Base-by-base conservation (phyloP, 2,797 vertebrate species). In the Rhinogobio ventralis region DNA sequence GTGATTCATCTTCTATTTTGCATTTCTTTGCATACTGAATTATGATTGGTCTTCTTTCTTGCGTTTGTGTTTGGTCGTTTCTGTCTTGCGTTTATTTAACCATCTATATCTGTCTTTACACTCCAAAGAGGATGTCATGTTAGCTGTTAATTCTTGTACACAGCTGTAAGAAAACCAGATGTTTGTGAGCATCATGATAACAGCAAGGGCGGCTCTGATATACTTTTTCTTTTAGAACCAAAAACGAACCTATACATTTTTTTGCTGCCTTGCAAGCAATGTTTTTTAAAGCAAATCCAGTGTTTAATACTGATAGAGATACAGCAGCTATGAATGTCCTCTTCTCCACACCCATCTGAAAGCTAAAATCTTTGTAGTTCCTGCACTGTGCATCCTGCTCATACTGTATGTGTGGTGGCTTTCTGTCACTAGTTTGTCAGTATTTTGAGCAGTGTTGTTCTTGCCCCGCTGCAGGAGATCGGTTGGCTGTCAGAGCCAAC, bases 401-500 rank as follows among this genome's bases (percentile, higher is more conserved):
- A 55, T 62, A 39, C 42, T 79, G 39, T 79, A 66, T 84, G 85
- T 42, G 78, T 46, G 79, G 64, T 80, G 81, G 84, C 72, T 85
- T 88, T 88, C 83, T 89, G 73, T 91, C 88, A 88, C 80, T 81
- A 82, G 77, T 84, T 79, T 89, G 90, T 88, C 90, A 85, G 87
- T 72, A 79, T 36, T 57, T 85, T 91, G 89, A 86, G 92, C 90
- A 88, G 82, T 87, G 89, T 88, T 91, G 90, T 93, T 89, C 87
- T 87, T 92, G 90, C 89, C 68, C 84, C 89, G 87, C 92, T 88
- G 90, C 87, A 92, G 87, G 90, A 90, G 89, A 84, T 86, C 81
- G 87, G 87, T 89, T 72, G 87, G 89, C 89, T 86, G 89, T 92
- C 90, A 91, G 90, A 88, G 90, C 91, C 90, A 91, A 91, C 91